phyloP scores from a whole-genome alignment of 2,797 vertebrate genomes.

The Girardinus metallicus region DNA sequence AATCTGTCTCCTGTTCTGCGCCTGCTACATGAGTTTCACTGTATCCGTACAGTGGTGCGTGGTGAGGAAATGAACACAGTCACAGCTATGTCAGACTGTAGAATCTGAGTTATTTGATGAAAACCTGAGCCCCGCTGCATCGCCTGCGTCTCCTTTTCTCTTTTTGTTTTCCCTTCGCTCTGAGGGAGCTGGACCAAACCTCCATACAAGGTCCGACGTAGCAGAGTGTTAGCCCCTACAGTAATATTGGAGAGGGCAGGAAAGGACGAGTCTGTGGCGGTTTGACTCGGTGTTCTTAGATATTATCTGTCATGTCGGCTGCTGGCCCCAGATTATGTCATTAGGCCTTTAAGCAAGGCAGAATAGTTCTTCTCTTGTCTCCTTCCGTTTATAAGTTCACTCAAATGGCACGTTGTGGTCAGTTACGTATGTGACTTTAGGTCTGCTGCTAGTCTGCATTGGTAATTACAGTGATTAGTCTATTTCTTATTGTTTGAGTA shows the following conservation, averaged over 20 bases:
- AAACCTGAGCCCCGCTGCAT: slow-evolving; percentile 13
- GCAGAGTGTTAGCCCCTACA: slow-evolving; percentile 47
- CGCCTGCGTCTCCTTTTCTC: neutral
- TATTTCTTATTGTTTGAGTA: neutral
- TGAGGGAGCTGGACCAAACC: slow-evolving; percentile 34
- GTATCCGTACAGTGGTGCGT: neutral
- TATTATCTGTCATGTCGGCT: slow-evolving; percentile 66
- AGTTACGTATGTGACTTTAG: slow-evolving; percentile 16
- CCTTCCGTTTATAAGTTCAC: slow-evolving; percentile 56
- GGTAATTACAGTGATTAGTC: neutral
- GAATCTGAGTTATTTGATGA: slow-evolving; percentile 10
- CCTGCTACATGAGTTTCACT: slow-evolving; percentile 6
- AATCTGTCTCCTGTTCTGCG: neutral
- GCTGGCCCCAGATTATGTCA: slow-evolving; percentile 68
- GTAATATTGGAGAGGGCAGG: slow-evolving; percentile 46
- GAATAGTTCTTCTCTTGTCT: slow-evolving; percentile 65
- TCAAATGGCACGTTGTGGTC: slow-evolving; percentile 38
- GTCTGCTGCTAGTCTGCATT: slow-evolving; percentile 18
- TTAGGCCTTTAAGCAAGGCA: slow-evolving; percentile 71
- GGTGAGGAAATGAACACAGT: slow-evolving; percentile 2
- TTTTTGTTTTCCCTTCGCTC: neutral
- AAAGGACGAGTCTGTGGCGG: slow-evolving; percentile 49
- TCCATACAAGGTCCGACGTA: slow-evolving; percentile 40
- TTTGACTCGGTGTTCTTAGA: slow-evolving; percentile 41
- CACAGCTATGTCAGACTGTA: slow-evolving; percentile 10